Evolutionary conservation across 2,113 vertebrate species (phyloP), one percentile per base, ranked within the genome.

Genomic region (Arenaria interpres): DNA sequence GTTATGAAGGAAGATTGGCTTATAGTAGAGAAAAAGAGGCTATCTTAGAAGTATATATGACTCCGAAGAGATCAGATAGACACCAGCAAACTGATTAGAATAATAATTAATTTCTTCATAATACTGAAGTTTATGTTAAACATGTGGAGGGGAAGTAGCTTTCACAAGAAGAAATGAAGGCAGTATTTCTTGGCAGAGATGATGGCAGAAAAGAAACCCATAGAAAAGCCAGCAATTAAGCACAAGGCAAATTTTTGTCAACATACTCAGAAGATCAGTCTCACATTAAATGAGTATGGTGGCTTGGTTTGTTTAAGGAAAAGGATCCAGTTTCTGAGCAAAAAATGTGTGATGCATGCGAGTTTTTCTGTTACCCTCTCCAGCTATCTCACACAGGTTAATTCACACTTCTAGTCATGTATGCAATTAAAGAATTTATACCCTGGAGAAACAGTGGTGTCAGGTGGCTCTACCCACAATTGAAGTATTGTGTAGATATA

Each of bases 1-100:
- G 79, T 91, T 97, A 85, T 81, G 88, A 96, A 94, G 51, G 80
- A 93, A 96, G 85, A 93, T 85, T 94, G 80, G 27, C 62, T 96
- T 69, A 91, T 19, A 82, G 77, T 20, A 89, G 35, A 81, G 37
- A 66, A 81, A 93, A 96, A 89, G 57, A 89, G 33, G 35, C 63
- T 89, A 53, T 89, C 79, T 88, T 71, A 63, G 80, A 93, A 74
- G 39, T 78, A 45, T 60, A 17, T 81, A 24, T 48, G 33, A 87
- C 48, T 92, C 76, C 0, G 0, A 82, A 87, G 20, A 22, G 35
- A 93, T 74, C 53, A 64, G 62, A 85, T 69, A 69, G 83, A 87
- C 71, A 90, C 20, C 62, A 95, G 63, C 8, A 93, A 89, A 71
- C 43, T 79, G 84, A 93, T 91, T 90, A 89, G 84, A 95, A 91